Conservation (phyloP, 2,797 vertebrate species). For the Chelon labrosus region DNA sequence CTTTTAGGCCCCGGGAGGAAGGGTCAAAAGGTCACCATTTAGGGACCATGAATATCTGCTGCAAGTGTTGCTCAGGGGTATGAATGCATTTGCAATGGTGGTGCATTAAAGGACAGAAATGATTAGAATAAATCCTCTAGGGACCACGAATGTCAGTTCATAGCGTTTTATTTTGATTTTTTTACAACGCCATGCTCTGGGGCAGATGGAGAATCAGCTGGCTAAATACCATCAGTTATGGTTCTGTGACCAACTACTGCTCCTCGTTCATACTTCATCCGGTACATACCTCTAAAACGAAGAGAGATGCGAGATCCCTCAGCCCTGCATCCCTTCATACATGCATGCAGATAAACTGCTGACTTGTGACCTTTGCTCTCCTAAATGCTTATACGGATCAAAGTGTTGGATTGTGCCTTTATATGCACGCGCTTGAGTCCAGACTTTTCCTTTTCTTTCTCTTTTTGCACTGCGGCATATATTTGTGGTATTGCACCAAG, state of each 20-base stretch:
- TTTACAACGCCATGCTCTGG: constrained; percentile 8
- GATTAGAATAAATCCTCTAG: constrained; percentile 6
- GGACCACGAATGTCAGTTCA: constrained; percentile 27
- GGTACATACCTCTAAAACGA: constrained; percentile 6
- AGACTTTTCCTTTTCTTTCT: constrained; percentile 6
- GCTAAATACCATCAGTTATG: not conserved
- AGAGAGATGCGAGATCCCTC: too few relatives aligned
- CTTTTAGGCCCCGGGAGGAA: not conserved
- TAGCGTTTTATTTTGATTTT: not conserved
- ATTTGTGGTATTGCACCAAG: not conserved
- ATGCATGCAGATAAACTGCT: constrained; percentile 21
- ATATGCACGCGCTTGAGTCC: constrained; percentile 2
- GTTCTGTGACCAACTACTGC: not conserved
- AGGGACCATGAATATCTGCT: not conserved
- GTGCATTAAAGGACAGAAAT: constrained; percentile 5
- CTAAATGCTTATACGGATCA: constrained; percentile 34
- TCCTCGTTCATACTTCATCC: constrained; percentile 1
- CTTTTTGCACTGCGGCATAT: not conserved
- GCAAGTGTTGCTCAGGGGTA: not conserved
- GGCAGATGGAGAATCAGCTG: not conserved
- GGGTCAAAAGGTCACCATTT: not conserved
- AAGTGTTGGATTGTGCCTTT: constrained; percentile 13
- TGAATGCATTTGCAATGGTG: not conserved
- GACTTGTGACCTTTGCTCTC: constrained; percentile 44
- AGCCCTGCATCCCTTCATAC: constrained; percentile 19